Base-by-base conservation (phyloP, 2,888 invertebrate species). In the Suillia variegata region DNA sequence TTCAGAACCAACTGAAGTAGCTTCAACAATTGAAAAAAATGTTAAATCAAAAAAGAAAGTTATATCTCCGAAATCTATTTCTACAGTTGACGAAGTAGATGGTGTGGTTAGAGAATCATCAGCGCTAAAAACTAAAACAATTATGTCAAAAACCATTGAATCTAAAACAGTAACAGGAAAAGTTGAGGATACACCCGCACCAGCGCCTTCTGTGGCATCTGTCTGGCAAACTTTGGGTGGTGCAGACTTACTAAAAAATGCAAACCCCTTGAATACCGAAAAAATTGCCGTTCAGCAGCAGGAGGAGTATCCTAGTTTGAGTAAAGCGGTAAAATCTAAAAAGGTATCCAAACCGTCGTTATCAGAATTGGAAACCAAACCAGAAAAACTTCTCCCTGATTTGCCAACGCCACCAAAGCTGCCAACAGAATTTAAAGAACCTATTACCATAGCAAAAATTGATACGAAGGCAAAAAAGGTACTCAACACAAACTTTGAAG, bases 141-240 rank as follows among this genome's bases (percentile, higher is more conserved):
- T n/a, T n/a, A 1, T 22, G n/a, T 12, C 18, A 17, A 12, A 3
- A 34, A 17, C 2, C n/a, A 51, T 26, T 6, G 26, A 31, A 22
- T 13, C 21, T 34, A 57, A 47, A 6, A 33, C 63, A 21, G n/a
- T n/a, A n/a, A n/a, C n/a, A n/a, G n/a, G n/a, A n/a, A n/a, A n/a
- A n/a, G n/a, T n/a, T n/a, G 31, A 42, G 13, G 17, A 20, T 13
- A 17, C 1, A 51, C 12, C 24, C 10, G 17, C 15, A 5, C 12
- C n/a, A 26, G n/a, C 24, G 15, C 5, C 38, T 15, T 2, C 26
- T 6, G 18, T 2, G 13, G 5, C 22, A 45, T 66, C 63, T 4
- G 68, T 65, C 5, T 73, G 74, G 73, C 66, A 70, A 50, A 62
- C 63, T 2, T 26, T 73, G n/a, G 68, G 64, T 20, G 69, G 62